Conservation (phyloP, 2,797 vertebrate species). For the Astyanax mexicanus region DNA sequence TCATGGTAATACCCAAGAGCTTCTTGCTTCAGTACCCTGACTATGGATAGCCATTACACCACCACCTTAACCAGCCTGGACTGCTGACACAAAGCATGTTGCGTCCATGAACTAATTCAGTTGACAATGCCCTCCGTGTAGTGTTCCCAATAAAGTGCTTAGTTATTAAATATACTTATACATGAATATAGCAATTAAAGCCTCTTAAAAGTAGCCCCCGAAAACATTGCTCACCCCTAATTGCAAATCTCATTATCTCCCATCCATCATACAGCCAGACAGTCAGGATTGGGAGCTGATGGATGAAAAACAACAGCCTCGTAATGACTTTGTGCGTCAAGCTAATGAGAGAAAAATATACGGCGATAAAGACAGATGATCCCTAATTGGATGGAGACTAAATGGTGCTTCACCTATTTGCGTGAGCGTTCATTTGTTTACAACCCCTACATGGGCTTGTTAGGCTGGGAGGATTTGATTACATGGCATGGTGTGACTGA, state of each 20-base stretch:
- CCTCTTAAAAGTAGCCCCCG: constrained; percentile 17
- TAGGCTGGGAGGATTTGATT: constrained; percentile 26
- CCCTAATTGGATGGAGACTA: constrained; percentile 48
- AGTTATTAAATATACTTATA: neutral
- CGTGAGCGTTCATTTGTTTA: constrained; percentile 32
- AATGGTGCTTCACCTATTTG: constrained; percentile 41
- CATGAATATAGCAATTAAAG: constrained; percentile 14
- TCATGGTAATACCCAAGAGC: no score
- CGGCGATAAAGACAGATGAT: constrained; percentile 45
- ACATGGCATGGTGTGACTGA: constrained; percentile 38
- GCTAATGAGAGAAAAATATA: constrained; percentile 45
- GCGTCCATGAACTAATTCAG: no score
- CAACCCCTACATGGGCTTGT: neutral
- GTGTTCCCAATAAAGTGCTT: no score
- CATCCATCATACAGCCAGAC: constrained; percentile 61
- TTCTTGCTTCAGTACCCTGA: no score
- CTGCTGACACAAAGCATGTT: no score
- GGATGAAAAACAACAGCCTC: constrained; percentile 52
- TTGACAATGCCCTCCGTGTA: no score
- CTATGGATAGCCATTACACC: no score
- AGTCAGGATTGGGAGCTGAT: constrained; percentile 61
- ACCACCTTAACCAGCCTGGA: no score
- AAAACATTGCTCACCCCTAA: constrained; percentile 67
- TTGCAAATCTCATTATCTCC: constrained; percentile 64
- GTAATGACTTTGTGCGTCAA: constrained; percentile 34